Evolutionary conservation across 2,113 vertebrate species (phyloP).

Genomic region (Callopanchax toddi): DNA sequence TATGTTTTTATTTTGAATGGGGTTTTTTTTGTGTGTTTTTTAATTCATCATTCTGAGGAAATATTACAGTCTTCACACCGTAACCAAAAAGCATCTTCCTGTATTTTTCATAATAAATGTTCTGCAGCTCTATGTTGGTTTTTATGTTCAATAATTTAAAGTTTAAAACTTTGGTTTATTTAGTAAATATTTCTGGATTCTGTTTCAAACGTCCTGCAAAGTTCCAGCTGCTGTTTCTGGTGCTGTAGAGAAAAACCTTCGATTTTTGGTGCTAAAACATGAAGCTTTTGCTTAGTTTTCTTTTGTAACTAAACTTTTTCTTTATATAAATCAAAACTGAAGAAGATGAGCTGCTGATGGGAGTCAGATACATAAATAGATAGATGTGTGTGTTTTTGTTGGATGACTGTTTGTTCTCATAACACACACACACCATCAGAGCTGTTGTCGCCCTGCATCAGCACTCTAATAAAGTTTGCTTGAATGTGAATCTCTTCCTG

Average conservation of each 20-base stretch:
- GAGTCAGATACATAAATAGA: too few species aligned
- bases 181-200: neutral
- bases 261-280: constrained; percentile 20
- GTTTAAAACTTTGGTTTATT: too few species aligned
- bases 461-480: constrained; percentile 57
- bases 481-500: constrained; percentile 5
- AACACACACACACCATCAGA: constrained; percentile 5
- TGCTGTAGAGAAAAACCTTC: constrained; percentile 13
- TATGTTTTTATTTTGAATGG: too few species aligned
- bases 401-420: constrained; percentile 13
- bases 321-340: too few species aligned
- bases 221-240: neutral
- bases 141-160: too few species aligned
- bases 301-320: neutral
- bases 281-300: neutral
- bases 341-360: neutral
- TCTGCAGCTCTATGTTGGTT: too few species aligned
- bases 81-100: too few species aligned
- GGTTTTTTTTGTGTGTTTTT: neutral
- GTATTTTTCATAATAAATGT: too few species aligned
- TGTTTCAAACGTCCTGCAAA: neutral
- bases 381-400: constrained; percentile 12
- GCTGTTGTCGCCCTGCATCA: constrained; percentile 19
- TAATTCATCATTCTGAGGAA: too few species aligned
- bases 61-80: neutral